Base-by-base conservation (phyloP, 2,113 vertebrate species). In the Tachysurus fulvidraco region DNA sequence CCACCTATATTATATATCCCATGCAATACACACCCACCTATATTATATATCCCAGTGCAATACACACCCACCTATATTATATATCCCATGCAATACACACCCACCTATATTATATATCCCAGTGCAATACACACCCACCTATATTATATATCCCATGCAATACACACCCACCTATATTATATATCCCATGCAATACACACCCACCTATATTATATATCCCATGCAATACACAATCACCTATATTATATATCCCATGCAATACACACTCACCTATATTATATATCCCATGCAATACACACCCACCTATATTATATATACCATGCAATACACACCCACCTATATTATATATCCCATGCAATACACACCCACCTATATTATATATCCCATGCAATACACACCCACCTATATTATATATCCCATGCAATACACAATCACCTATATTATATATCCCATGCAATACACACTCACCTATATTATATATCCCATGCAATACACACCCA, bases 31-130 rank as follows among this genome's bases (percentile, higher is more conserved):
- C 74, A 77, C 50, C 25, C 46, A 50, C 46, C 46, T 50, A 7
- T 50, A 91, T 89, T 87, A 65, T 87, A 90, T 92, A 10, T 25
- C 88, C 84, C 86, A 88, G n/a, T n/a, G n/a, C n/a, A n/a, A n/a
- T n/a, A n/a, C n/a, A n/a, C n/a, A n/a, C n/a, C n/a, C n/a, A n/a
- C n/a, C n/a, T n/a, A n/a, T n/a, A n/a, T n/a, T n/a, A n/a, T n/a
- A 60, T 60, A 60, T 60, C 19, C 57, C 19, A 21, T 60, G n/a
- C 74, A 8, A 9, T 77, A 50, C 19, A 52, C 74, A 77, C 50
- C 25, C 46, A 50, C 46, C 46, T 50, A 7, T 50, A 91, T 89
- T 87, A 65, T 87, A 90, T 92, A 10, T 25, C 88, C 84, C 86
- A 88, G n/a, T n/a, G n/a, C n/a, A n/a, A n/a, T n/a, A n/a, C n/a